Base-by-base conservation (phyloP, 2,888 invertebrate species). In the Augochlorella aurata region DNA sequence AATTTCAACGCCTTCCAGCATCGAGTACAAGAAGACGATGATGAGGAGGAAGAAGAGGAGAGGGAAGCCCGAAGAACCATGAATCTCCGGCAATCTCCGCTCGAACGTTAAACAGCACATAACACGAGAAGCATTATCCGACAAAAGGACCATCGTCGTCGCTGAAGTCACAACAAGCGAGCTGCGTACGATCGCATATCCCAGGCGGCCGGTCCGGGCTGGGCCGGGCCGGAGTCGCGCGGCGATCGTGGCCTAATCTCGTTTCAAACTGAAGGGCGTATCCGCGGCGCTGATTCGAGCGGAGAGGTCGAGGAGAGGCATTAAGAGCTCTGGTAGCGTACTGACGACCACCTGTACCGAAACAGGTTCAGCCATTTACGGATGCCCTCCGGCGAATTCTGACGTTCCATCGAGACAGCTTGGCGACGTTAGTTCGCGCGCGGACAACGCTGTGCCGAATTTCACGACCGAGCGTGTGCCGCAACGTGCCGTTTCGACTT, bases 331-430 rank as follows among this genome's bases (percentile, higher is more conserved):
- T 81, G 74, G 85, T 87, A 73, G 50, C 79, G 85, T 77, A 84
- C 79, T 82, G 77, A 75, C 87, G 85, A 87, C 87, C 87, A 87
- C 87, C 87, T 87, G 85, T 87, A 87, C 80, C 69, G 82, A 84
- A 87, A 87, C 87, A 87, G 87, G 87, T 87, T 87, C 87, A 82
- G 80, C 72, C 84, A 80, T 85, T 85, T 85, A 82, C 85, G 74
- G 82, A 69, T 74, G 72, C 78, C 84, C 87, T 79, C 87, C 18
- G 76, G 87, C 87, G 78, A 81, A 87, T 87, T 87, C 88, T 88
- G 86, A 86, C 74, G 87, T 79, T 71, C 78, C 81, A 81, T 86
- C 83, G 88, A 88, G 87, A 88, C 87, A 88, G 88, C 88, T 83
- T 88, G 88, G 87, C 87, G 87, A 88, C 87, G 79, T 77, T 16